phyloP scores from a whole-genome alignment of 2,888 invertebrate species.

The Ditula angustiorana region DNA sequence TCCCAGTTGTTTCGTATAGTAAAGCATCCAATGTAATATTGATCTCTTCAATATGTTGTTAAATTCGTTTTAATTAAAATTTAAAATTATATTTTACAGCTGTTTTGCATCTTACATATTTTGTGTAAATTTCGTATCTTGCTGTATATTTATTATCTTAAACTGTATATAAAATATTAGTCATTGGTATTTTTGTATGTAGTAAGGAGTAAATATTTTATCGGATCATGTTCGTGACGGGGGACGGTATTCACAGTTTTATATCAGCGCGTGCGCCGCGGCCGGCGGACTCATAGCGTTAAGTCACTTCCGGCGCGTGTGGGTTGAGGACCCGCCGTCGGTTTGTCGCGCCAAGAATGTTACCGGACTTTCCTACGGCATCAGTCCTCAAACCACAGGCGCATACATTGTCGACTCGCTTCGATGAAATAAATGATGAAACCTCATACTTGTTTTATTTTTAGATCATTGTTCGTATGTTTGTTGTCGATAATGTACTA shows the following conservation, averaged over 20 bases:
- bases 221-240: not conserved
- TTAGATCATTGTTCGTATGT: too few species aligned
- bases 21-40: not conserved
- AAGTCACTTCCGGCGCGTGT: constrained; percentile 6
- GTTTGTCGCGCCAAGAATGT: not conserved
- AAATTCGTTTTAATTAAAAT: constrained; percentile 9
- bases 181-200: constrained; percentile 52
- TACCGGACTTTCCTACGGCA: not conserved
- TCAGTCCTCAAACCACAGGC: not conserved
- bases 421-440: constrained; percentile 32
- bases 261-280: not conserved
- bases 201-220: constrained; percentile 28
- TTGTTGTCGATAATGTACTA: too few species aligned
- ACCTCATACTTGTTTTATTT: constrained; percentile 22
- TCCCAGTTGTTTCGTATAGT: not conserved
- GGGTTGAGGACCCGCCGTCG: constrained; percentile 1
- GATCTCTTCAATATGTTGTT: constrained; percentile 22
- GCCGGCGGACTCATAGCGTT: not conserved
- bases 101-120: not conserved
- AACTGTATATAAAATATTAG: constrained; percentile 47
- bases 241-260: not conserved
- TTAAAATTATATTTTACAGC: not conserved
- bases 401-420: constrained; percentile 16
- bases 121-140: not conserved
- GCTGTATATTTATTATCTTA: constrained; percentile 11